A percentile compares a stretch with the other conserved stretches of the same genome.
These are phyloP conservation scores for Hypsibius dujardini DNA, from an alignment of 1,140 invertebrate genomes.

Conservation along the genomic window DNA sequence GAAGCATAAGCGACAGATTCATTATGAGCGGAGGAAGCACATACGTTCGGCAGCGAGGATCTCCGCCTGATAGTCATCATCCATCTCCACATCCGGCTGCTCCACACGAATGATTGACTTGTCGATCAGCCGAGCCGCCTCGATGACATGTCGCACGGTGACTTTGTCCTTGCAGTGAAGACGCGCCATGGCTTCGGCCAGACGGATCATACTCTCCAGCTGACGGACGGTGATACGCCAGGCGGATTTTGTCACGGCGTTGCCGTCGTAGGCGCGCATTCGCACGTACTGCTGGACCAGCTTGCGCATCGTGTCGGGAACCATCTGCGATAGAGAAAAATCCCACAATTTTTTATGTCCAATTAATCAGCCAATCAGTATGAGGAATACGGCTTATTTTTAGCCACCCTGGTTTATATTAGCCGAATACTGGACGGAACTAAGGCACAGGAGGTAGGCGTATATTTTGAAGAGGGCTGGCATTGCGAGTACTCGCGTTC, in stretches of 20 bases:
- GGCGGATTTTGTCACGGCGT: slow-evolving; percentile 48
- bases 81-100: slow-evolving; percentile 85
- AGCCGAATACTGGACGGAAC: too few species aligned
- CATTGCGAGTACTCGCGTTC: too few species aligned
- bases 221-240: slow-evolving; percentile 98
- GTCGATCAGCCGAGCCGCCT: slow-evolving; percentile 82
- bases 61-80: slow-evolving; percentile 42
- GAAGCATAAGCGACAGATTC: too few species aligned
- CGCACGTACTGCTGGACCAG: slow-evolving; percentile 75
- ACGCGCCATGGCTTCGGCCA: slow-evolving; percentile 88
- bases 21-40: too few species aligned
- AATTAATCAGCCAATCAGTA: too few species aligned
- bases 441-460: too few species aligned
- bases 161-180: slow-evolving; percentile 74
- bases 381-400: too few species aligned
- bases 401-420: too few species aligned
- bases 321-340: slow-evolving; percentile 32
- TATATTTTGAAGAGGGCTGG: too few species aligned
- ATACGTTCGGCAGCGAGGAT: too few species aligned
- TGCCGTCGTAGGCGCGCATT: slow-evolving; percentile 61
- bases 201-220: slow-evolving; percentile 83
- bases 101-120: slow-evolving; percentile 96
- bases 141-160: slow-evolving; percentile 65
- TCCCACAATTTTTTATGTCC: slow-evolving; percentile 6
- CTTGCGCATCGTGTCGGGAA: slow-evolving; percentile 56